phyloP scores from a whole-genome alignment of 2,888 invertebrate genomes.

The Athripsodes cinereus region DNA sequence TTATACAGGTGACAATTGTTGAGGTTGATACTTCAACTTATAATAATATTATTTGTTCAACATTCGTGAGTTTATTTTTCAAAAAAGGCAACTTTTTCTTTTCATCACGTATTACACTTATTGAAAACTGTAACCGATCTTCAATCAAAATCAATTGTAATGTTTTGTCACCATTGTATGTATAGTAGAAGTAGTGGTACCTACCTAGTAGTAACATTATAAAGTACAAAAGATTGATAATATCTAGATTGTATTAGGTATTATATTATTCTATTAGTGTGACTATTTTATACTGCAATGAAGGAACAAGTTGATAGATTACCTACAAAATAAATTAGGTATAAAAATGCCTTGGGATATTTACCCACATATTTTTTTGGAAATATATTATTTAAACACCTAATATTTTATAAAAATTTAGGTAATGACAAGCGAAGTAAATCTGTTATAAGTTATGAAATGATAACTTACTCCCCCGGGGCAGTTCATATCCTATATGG shows the following conservation, averaged over 20 bases:
- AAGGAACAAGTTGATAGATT: neutral
- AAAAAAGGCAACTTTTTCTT: no score
- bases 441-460: constrained; percentile 19
- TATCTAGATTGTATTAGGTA: neutral
- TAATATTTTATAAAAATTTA: no score
- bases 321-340: no score
- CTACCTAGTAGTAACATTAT: no score
- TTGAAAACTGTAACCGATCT: constrained; percentile 16
- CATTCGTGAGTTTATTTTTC: no score
- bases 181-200: no score
- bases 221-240: neutral
- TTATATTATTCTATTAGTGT: neutral
- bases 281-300: constrained; percentile 3
- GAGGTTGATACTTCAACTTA: no score
- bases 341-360: no score
- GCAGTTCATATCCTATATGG: neutral
- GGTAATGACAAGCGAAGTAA: constrained; percentile 14
- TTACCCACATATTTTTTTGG: no score
- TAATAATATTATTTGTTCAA: no score
- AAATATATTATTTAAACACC: no score
- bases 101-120: neutral
- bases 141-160: neutral
- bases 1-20: no score
- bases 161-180: neutral
- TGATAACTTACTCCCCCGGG: constrained; percentile 23